phyloP scores from a whole-genome alignment of 1,140 invertebrate species.

The Lordiphosa collinella region DNA sequence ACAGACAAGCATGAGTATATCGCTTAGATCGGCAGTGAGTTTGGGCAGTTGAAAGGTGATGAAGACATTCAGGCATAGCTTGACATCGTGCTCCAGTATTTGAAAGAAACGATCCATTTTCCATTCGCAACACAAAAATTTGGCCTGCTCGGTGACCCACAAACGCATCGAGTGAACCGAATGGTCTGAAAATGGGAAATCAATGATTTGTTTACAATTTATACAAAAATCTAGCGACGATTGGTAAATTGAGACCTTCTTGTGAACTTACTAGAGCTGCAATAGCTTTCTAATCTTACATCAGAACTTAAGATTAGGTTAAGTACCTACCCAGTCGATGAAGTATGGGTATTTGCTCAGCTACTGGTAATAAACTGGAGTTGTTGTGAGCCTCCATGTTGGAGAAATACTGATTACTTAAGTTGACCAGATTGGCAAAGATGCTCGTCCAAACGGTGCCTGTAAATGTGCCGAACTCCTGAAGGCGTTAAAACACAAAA shows the following conservation, averaged over 20 bases:
- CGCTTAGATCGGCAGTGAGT: constrained; percentile 79
- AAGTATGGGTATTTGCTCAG: constrained; percentile 89
- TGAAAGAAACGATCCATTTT: constrained; percentile 85
- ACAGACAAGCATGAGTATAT: constrained; percentile 83
- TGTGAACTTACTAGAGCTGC: too few relatives aligned
- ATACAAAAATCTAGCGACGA: too few relatives aligned
- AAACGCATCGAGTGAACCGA: constrained; percentile 87
- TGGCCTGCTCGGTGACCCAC: constrained; percentile 86
- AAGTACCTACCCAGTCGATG: constrained; percentile 83
- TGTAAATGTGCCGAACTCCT: constrained; percentile 62
- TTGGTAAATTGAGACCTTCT: too few relatives aligned
- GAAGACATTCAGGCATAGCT: constrained; percentile 84
- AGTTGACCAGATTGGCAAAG: constrained; percentile 66
- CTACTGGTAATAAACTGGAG: constrained; percentile 85
- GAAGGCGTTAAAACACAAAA: background rate
- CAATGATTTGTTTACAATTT: too few relatives aligned
- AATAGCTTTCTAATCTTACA: too few relatives aligned
- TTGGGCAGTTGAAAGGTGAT: constrained; percentile 83
- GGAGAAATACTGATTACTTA: constrained; percentile 71
- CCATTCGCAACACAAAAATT: constrained; percentile 86
- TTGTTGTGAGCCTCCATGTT: constrained; percentile 63
- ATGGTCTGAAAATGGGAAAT: constrained; percentile 81
- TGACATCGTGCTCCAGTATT: constrained; percentile 83
- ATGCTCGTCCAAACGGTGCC: constrained; percentile 69
- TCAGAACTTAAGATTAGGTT: too few relatives aligned